Conservation (phyloP, 2,113 vertebrate genomes). For the Perca flavescens region DNA sequence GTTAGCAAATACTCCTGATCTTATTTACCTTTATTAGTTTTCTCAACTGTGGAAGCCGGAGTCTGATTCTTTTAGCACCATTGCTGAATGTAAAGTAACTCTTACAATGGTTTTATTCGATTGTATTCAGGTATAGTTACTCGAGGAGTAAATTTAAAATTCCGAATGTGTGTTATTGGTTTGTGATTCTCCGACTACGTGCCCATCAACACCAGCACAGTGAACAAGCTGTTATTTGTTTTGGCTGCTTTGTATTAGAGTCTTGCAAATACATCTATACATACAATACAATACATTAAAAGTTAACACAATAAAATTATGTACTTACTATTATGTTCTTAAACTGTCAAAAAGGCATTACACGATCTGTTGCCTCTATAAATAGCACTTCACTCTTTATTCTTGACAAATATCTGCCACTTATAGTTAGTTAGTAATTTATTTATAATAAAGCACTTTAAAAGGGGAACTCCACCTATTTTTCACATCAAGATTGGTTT, state of each 20-base stretch:
- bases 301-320: neutral
- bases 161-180: neutral
- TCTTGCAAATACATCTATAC: neutral
- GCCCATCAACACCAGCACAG: neutral
- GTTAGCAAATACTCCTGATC: slow-evolving; percentile 47
- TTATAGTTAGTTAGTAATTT: neutral
- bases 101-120: slow-evolving; percentile 20
- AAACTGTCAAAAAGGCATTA: neutral
- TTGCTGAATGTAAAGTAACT: slow-evolving; percentile 5
- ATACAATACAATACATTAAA: neutral
- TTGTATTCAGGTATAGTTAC: slow-evolving; percentile 14
- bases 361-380: neutral
- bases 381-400: neutral
- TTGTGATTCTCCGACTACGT: neutral
- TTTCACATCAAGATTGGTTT: neutral
- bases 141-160: slow-evolving; percentile 1
- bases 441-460: neutral
- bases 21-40: slow-evolving; percentile 53
- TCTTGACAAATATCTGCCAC: neutral
- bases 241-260: neutral
- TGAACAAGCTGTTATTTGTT: neutral
- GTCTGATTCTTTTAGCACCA: slow-evolving; percentile 10
- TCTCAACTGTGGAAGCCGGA: slow-evolving; percentile 4
- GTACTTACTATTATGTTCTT: neutral
- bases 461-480: too few species aligned